Base-by-base conservation (phyloP, 2,113 vertebrate species). In the Mus spicilegus region DNA sequence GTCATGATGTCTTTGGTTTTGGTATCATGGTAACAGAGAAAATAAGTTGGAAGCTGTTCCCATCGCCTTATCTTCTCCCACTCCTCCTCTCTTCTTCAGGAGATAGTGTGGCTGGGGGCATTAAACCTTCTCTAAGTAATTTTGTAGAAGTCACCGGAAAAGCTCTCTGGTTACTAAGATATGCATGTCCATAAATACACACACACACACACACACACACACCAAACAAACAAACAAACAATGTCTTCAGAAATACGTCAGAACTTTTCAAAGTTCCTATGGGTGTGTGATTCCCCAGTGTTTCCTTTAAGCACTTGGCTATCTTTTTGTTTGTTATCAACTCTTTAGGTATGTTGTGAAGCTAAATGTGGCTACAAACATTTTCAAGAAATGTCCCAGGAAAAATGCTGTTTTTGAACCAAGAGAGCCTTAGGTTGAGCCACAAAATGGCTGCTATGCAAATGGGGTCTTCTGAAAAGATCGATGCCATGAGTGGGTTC, bases 1-100 rank as follows among this genome's bases (percentile, higher is more conserved):
- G 80, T 70, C 65, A 13, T 39, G 61, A 69, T 86, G 84, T 69
- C 87, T 95, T 90, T 72, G 61, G 11, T 33, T 90, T 81, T 58
- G 54, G 56, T 75, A 46, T 95, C 77, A 58, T 33, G 12, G n/a
- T 85, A 54, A 58, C 30, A 58, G 9, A 75, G 19, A 81, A 92
- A 91, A 81, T 84, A 58, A 49, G 24, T 69, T 46, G n/a, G 61
- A 24, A 56, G 39, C 8, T n/a, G 9, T 69, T 69, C 16, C 13
- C 13, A 33, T 19, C 3, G 69, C 30, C 72, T 91, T n/a, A 14
- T 1, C 26, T 61, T 17, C 8, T 22, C n/a, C 24, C 14, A 28
- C n/a, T 63, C 36, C 3, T 81, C 12, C 82, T 78, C 51, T 1
- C 42, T 63, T 49, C 58, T 78, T 85, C 2, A 3, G 42, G 19